A percentile compares a stretch with the other conserved stretches of the same genome.
Conservation (phyloP, 2,113 vertebrate genomes). For the Lasiurus cinereus region DNA sequence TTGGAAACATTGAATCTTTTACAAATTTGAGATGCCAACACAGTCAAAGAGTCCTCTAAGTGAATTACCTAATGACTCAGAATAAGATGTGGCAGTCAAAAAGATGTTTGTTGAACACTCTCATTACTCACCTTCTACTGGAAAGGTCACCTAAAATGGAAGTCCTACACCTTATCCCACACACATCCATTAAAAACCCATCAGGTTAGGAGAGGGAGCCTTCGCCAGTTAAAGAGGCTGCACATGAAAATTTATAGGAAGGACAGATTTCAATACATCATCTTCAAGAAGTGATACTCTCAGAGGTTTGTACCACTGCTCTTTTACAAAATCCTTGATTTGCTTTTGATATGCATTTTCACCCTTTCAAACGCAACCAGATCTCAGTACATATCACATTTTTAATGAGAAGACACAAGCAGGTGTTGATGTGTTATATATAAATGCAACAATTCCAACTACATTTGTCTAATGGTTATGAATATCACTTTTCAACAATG, state of each 20-base stretch:
- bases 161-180: constrained; percentile 70
- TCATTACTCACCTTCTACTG: constrained; percentile 86
- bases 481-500: constrained; percentile 82
- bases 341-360: constrained; percentile 85
- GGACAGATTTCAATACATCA: constrained; percentile 73
- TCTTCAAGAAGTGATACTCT: constrained; percentile 77
- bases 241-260: constrained; percentile 75
- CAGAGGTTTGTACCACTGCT: constrained; percentile 78
- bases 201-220: constrained; percentile 83
- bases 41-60: constrained; percentile 77
- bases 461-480: constrained; percentile 84
- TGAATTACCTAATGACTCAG: constrained; percentile 79
- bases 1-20: constrained; percentile 10
- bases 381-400: constrained; percentile 81
- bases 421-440: constrained; percentile 85
- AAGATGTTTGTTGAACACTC: constrained; percentile 84
- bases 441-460: constrained; percentile 82
- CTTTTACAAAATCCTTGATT: constrained; percentile 82
- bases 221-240: constrained; percentile 81
- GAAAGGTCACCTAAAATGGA: constrained; percentile 86
- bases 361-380: constrained; percentile 78
- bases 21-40: constrained; percentile 32
- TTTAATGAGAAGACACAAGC: constrained; percentile 87
- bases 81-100: constrained; percentile 85
- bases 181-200: constrained; percentile 84